Evolutionary conservation across 2,797 vertebrate genomes (phyloP), one percentile per base, ranked within the genome.

Genomic region (Malacoraja senta): DNA sequence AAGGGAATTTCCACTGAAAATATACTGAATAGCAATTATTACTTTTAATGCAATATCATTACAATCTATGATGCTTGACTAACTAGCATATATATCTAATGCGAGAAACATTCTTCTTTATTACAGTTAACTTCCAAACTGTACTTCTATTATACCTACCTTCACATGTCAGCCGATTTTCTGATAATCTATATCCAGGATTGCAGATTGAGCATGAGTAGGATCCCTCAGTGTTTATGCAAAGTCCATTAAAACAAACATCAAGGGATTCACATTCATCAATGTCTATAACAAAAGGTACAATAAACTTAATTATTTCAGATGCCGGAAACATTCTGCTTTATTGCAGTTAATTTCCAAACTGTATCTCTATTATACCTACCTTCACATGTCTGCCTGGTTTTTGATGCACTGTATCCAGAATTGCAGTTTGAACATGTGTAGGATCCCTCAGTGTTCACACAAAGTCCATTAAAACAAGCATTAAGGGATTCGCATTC

Each of bases 361-460:
- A 68, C 2, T 32, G 29, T 29, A 35, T 4, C 32, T 61, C 68
- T 38, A 17, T 58, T 93, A 72, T 84, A 44, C 74, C 7, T 94
- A 96, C 96, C 96, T 61, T 96, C 95, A 93, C 96, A 96, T 76
- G 94, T 94, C 93, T 96, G 96, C 53, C 96, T 96, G 19, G 97
- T 96, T 76, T 96, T 96, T 17, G 97, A 97, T 93, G 97, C 84
- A 53, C 94, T 92, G 84, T 97, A 98, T 93, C 98, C 97, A 0
- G 95, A 93, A 2, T 96, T 95, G 93, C 97, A 98, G 94, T 94
- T 77, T 61, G 95, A 93, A 93, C 98, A 98, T 91, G 95, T 95
- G 93, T 97, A 98, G 93, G 97, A 98, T 93, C 98, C 97, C 17
- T 97, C 95, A 0, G 96, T 97, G 95, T 98, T 98, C 94, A 96